These are phyloP conservation scores for Sphaeramia orbicularis DNA, from an alignment of 2,797 vertebrate species.

Conservation along the genomic window DNA sequence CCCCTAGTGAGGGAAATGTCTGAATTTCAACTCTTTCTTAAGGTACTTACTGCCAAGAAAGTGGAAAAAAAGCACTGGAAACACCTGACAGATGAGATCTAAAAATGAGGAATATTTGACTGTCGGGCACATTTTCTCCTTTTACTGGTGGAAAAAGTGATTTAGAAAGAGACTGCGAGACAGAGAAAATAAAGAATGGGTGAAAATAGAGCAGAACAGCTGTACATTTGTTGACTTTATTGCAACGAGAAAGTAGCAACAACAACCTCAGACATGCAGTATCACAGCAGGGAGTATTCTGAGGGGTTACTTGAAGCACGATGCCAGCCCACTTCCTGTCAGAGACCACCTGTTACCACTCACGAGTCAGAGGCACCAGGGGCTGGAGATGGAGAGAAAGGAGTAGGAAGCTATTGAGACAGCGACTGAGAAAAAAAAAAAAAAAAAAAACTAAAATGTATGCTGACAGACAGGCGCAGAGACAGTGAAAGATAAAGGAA, in stretches of 20 bases:
- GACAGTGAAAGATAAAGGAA: slow-evolving; percentile 1
- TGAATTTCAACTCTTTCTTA: too few relatives aligned
- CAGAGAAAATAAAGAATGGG: slow-evolving; percentile 22
- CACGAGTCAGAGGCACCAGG: slow-evolving; percentile 55
- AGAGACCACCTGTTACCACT: slow-evolving; percentile 68
- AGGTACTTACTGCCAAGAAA: too few relatives aligned
- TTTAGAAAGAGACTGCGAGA: not conserved
- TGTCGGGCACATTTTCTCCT: not conserved
- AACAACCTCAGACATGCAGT: slow-evolving; percentile 16
- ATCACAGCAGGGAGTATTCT: too few relatives aligned
- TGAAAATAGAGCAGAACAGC: too few relatives aligned
- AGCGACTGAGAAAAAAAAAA: not conserved
- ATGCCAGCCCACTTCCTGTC: slow-evolving; percentile 61
- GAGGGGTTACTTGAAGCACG: slow-evolving; percentile 49
- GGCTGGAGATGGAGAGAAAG: slow-evolving; percentile 27
- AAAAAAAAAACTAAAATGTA: too few relatives aligned
- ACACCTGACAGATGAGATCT: too few relatives aligned
- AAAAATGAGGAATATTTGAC: too few relatives aligned
- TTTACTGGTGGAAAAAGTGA: not conserved
- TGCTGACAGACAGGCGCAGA: not conserved
- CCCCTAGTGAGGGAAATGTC: too few relatives aligned
- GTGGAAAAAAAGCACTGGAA: too few relatives aligned
- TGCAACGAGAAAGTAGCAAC: slow-evolving; percentile 27
- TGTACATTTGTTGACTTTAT: slow-evolving; percentile 33
- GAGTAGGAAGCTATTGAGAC: not conserved